These are phyloP conservation scores for Orientallactaga bullata DNA, from an alignment of 2,113 vertebrate genomes.

Conservation along the genomic window DNA sequence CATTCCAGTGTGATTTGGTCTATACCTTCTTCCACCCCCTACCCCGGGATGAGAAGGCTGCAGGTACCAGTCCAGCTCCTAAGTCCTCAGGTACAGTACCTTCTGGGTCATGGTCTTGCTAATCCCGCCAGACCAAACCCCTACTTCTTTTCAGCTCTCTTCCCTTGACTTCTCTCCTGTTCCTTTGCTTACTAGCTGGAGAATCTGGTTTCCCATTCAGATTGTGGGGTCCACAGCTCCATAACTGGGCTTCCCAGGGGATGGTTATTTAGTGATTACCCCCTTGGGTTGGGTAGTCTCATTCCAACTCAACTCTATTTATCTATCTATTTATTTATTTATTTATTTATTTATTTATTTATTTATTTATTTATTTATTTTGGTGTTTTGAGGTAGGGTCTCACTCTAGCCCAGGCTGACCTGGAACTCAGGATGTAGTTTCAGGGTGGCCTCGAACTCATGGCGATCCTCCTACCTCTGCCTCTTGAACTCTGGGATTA, in stretches of 20 bases:
- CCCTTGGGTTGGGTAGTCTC: neutral
- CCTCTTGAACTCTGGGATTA: too few species aligned
- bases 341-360: too few species aligned
- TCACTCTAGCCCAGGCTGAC: too few species aligned
- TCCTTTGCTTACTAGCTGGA: neutral
- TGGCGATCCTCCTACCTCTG: too few species aligned
- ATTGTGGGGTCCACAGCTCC: neutral
- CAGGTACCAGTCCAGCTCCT: conserved; percentile 81
- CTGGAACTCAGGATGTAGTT: too few species aligned
- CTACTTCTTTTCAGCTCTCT: neutral
- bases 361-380: too few species aligned
- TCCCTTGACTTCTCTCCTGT: neutral
- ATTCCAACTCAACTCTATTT: neutral
- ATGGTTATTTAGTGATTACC: neutral
- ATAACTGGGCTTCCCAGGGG: neutral
- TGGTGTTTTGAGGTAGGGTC: too few species aligned
- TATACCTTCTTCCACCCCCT: conserved; percentile 97
- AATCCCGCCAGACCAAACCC: neutral
- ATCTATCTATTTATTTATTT: too few species aligned
- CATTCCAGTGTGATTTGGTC: conserved; percentile 93
- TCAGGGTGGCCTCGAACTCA: too few species aligned
- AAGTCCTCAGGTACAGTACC: conserved; percentile 89
- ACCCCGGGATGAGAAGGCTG: conserved; percentile 92
- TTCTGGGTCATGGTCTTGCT: neutral
- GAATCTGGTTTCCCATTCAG: neutral